A percentile compares a stretch with the other conserved stretches of the same genome.
Evolutionary conservation across 1,140 invertebrate genomes (phyloP).

Genomic region (Drosophila ficusphila): DNA sequence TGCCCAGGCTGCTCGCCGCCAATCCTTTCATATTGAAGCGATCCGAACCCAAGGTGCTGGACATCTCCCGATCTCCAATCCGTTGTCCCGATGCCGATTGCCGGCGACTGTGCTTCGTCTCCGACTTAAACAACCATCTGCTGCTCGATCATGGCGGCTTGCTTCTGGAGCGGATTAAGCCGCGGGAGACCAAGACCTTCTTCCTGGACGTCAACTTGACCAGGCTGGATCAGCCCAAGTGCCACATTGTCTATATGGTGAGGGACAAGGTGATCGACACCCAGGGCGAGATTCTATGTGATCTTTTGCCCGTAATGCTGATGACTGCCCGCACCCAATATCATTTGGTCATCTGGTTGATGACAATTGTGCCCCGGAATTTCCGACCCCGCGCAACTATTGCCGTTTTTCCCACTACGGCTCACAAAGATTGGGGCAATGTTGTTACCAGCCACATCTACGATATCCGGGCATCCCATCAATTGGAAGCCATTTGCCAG

Average conservation of each 20-base stretch:
- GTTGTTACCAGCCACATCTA: slow-evolving; percentile 53
- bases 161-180: slow-evolving; percentile 53
- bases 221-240: slow-evolving; percentile 40
- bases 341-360: slow-evolving; percentile 59
- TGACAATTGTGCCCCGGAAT: slow-evolving; percentile 34
- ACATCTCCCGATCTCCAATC: slow-evolving; percentile 44
- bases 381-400: slow-evolving; percentile 33
- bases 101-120: slow-evolving; percentile 46
- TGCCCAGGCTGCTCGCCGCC: not conserved
- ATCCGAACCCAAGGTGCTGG: slow-evolving; percentile 13
- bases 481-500: slow-evolving; percentile 17
- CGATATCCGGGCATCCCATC: slow-evolving; percentile 42
- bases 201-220: slow-evolving; percentile 49
- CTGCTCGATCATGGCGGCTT: slow-evolving; percentile 48
- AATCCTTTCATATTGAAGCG: too few species aligned
- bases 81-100: slow-evolving; percentile 61
- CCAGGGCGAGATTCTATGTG: slow-evolving; percentile 14
- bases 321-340: slow-evolving; percentile 61
- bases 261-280: slow-evolving; percentile 45
- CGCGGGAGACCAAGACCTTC: slow-evolving; percentile 57
- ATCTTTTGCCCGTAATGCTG: slow-evolving; percentile 59
- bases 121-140: slow-evolving; percentile 65
- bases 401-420: slow-evolving; percentile 45
- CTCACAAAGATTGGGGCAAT: slow-evolving; percentile 2
- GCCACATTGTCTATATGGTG: slow-evolving; percentile 63